phyloP scores from a whole-genome alignment of 1,140 invertebrate genomes.

The Bombus consobrinus region DNA sequence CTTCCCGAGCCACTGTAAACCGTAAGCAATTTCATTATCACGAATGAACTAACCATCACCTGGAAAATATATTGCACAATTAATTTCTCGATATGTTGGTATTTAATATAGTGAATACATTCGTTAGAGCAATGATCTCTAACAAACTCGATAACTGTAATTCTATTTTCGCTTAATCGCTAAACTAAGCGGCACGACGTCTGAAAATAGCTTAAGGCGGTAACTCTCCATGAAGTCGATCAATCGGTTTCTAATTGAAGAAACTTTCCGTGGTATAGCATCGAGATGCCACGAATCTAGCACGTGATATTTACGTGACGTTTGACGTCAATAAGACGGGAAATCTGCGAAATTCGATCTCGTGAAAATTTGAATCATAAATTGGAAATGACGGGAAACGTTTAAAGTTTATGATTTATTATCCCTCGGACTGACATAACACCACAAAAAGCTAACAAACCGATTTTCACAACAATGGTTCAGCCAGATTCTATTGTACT shows the following conservation, averaged over 20 bases:
- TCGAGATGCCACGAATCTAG: not conserved
- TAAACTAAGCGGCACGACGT: slow-evolving; percentile 12
- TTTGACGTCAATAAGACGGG: slow-evolving; percentile 16
- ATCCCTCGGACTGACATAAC: not conserved
- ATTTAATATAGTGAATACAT: not conserved
- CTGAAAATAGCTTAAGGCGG: slow-evolving; percentile 32
- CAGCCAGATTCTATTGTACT: not conserved
- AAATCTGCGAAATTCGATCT: slow-evolving; percentile 8
- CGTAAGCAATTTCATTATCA: not conserved
- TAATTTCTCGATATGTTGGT: not conserved
- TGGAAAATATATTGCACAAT: too few relatives aligned
- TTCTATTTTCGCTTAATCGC: slow-evolving; percentile 32
- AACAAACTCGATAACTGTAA: slow-evolving; percentile 7
- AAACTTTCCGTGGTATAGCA: slow-evolving; percentile 20
- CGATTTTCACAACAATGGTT: not conserved
- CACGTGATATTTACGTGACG: slow-evolving; percentile 34
- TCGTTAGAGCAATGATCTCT: slow-evolving; percentile 20
- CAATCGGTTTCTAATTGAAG: slow-evolving; percentile 40
- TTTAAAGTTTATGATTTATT: not conserved
- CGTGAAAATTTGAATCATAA: not conserved
- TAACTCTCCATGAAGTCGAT: slow-evolving; percentile 23
- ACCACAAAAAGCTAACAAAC: not conserved
- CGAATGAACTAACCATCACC: not conserved
- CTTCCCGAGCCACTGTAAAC: not conserved
- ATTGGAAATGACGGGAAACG: not conserved